phyloP scores from a whole-genome alignment of 2,113 vertebrate species.

The Apeltes quadracus region DNA sequence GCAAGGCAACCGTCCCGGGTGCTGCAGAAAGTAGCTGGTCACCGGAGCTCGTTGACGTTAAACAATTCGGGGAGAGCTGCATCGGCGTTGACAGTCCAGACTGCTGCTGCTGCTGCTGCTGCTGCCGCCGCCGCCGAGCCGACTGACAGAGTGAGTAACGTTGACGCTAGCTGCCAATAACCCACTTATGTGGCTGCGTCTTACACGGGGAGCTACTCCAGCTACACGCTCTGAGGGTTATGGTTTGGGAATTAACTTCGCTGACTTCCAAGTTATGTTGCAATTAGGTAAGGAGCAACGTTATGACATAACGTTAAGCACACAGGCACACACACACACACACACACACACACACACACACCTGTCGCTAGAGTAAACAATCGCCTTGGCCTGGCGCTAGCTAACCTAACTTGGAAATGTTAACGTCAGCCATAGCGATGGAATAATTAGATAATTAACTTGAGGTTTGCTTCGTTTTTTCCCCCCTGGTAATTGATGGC shows the following conservation, averaged over 20 bases:
- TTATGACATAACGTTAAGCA: conserved; percentile 31
- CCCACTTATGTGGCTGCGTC: conserved; percentile 15
- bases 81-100: conserved; percentile 46
- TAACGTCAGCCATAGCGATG: not conserved
- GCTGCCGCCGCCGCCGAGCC: conserved; percentile 52
- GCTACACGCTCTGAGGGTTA: not conserved
- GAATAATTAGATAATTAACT: too few relatives aligned
- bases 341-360: conserved; percentile 47
- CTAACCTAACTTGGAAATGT: not conserved
- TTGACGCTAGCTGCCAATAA: conserved; percentile 33
- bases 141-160: conserved; percentile 67
- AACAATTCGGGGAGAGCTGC: conserved; percentile 40
- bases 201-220: not conserved
- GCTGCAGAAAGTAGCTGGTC: conserved; percentile 34
- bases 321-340: conserved; percentile 56
- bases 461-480: not conserved
- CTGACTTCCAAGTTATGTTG: not conserved
- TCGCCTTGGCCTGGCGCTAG: conserved; percentile 16
- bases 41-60: conserved; percentile 33
- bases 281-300: conserved; percentile 17
- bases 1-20: conserved; percentile 42
- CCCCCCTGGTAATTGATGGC: not conserved
- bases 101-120: conserved; percentile 51
- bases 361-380: conserved; percentile 68
- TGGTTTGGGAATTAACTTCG: not conserved